Percentiles rank a stretch among this genome's conserved stretches.
These are phyloP conservation scores for Scolopax mira DNA, from an alignment of 2,113 vertebrate genomes.

Conservation along the genomic window DNA sequence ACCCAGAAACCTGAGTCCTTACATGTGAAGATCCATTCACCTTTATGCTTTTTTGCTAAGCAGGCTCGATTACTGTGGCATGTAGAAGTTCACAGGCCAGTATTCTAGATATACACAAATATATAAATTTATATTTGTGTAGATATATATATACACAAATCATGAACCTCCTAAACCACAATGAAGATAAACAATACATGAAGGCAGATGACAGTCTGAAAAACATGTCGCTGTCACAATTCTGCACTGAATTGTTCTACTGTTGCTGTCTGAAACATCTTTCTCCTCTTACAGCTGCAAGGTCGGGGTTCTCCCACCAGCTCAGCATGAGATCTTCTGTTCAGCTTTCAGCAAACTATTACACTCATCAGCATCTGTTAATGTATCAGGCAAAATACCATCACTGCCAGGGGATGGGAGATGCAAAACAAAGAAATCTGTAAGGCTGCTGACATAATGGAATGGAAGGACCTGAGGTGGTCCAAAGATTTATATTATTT, in stretches of 20 bases:
- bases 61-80: not conserved
- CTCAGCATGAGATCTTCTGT: constrained; percentile 6
- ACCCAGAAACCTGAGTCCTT: not conserved
- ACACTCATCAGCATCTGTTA: not conserved
- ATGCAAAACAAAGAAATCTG: not conserved
- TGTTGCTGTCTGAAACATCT: constrained; percentile 10
- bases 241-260: constrained; percentile 23
- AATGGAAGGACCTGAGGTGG: not conserved
- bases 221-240: not conserved
- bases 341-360: not conserved
- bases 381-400: not conserved
- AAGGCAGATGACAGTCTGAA: not conserved
- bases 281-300: constrained; percentile 25
- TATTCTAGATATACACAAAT: not conserved
- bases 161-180: not conserved
- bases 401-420: not conserved
- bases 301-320: not conserved
- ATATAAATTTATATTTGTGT: no score
- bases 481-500: not conserved
- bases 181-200: not conserved
- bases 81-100: not conserved
- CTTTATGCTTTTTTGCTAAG: not conserved
- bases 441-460: not conserved
- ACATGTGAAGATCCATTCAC: not conserved
- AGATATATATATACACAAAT: not conserved